Conservation (phyloP, 2,888 invertebrate species). For the Gastracanthus pulcherrimus region DNA sequence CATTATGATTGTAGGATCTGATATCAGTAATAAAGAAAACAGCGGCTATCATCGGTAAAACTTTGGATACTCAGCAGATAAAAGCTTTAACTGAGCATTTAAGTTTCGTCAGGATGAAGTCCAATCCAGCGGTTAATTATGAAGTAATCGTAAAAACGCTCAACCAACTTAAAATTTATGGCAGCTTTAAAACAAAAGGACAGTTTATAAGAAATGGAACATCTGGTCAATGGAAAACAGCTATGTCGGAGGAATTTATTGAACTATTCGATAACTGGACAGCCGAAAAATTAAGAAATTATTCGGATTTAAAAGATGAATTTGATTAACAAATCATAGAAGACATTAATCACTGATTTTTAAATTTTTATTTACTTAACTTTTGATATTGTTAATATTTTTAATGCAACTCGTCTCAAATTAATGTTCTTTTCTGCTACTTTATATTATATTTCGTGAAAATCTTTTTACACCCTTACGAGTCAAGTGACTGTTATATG, state of each 20-base stretch:
- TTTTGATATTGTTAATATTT: too few species aligned
- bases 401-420: too few species aligned
- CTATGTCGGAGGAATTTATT: not conserved
- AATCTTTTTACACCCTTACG: too few species aligned
- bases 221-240: not conserved
- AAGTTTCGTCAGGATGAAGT: conserved; percentile 80
- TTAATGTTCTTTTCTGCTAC: too few species aligned
- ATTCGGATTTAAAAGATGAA: too few species aligned
- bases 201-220: not conserved
- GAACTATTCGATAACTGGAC: not conserved
- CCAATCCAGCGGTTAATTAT: conserved; percentile 79
- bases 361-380: too few species aligned
- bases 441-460: too few species aligned
- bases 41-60: conserved; percentile 78
- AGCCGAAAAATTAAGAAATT: not conserved
- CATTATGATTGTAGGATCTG: too few species aligned
- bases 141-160: conserved; percentile 71
- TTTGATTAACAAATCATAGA: too few species aligned
- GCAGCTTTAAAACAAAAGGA: not conserved
- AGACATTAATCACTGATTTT: too few species aligned
- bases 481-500: too few species aligned
- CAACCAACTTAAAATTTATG: not conserved
- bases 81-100: conserved; percentile 79
- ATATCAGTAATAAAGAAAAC: conserved; percentile 78
- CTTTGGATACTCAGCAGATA: conserved; percentile 77